Evolutionary conservation across 1,140 invertebrate species (phyloP).

Genomic region (Oppia nitens): DNA sequence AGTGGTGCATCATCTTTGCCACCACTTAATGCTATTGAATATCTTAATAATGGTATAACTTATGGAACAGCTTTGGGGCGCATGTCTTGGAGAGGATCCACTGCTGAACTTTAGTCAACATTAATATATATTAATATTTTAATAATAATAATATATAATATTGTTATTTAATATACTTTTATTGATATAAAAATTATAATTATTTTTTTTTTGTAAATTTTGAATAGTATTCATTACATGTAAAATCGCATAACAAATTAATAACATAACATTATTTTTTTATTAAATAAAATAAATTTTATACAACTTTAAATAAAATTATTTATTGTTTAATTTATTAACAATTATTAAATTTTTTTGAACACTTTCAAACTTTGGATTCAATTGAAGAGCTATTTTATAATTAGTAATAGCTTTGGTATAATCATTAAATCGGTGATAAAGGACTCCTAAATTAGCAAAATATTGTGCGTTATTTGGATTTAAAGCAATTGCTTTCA

Average conservation of each 20-base stretch:
- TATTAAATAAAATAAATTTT: background rate
- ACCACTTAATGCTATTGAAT: slow-evolving; percentile 29
- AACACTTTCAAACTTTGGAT: slow-evolving; percentile 46
- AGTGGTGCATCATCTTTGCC: slow-evolving; percentile 25
- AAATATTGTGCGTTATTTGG: slow-evolving; percentile 51
- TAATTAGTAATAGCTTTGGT: slow-evolving; percentile 55
- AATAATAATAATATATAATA: too few relatives aligned
- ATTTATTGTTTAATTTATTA: slow-evolving; percentile 17
- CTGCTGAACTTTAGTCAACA: slow-evolving; percentile 20
- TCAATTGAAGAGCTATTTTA: slow-evolving; percentile 47
- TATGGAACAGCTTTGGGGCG: slow-evolving; percentile 35
- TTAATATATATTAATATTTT: too few relatives aligned
- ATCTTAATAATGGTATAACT: slow-evolving; percentile 36
- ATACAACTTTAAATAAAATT: background rate
- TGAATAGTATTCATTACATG: too few relatives aligned
- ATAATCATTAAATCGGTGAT: slow-evolving; percentile 76
- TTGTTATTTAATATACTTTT: too few relatives aligned
- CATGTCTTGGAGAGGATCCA: slow-evolving; percentile 34
- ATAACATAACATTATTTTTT: too few relatives aligned
- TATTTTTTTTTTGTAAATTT: too few relatives aligned
- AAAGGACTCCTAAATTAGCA: slow-evolving; percentile 80
- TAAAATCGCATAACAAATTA: too few relatives aligned
- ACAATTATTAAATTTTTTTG: slow-evolving; percentile 42
- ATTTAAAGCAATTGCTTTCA: slow-evolving; percentile 49
- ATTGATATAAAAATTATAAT: too few relatives aligned